Evolutionary conservation across 2,797 vertebrate genomes (phyloP), one percentile per base, ranked within the genome.

Genomic region (Lophius americanus): DNA sequence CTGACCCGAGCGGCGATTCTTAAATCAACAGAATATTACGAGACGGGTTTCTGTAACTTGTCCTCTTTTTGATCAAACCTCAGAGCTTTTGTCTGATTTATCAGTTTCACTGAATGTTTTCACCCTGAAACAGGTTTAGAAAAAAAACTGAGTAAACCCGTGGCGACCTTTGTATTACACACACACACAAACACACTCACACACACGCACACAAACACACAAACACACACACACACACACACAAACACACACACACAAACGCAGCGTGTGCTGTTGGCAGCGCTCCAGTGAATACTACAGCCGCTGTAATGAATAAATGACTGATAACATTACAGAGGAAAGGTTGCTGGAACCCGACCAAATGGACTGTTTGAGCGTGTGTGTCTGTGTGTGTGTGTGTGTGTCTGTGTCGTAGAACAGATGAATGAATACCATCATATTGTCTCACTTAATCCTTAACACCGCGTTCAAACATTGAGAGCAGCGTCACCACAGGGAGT

Each of bases 251-350:
- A 54, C 50, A 50, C 55, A 41, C 51, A 60, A 33, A 61, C 38
- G 47, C 51, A 76, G 44, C 51, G 54, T 23, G 23, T 23, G 55
- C 51, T 65, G 71, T 78, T 93, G 92, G 91, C 89, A 85, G 73
- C 0, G 39, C 1, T 89, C 91, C 92, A 92, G 76, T 74, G 41
- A 92, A 92, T 91, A 91, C 90, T 92, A 89, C 87, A 89, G 63
- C 88, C 46, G 23, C 46, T 73, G 79, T 83, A 84, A 86, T 86
- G 69, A 89, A 73, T 83, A 78, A 91, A 79, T 68, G 76, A 86
- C 72, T 83, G 86, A 92, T 88, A 89, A 85, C 79, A 61, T 74
- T 76, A 73, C 69, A 78, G 68, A 81, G 76, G 77, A 83, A 78
- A 66, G 33, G 74, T 56, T 33, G 61, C 61, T 81, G 86, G 79